These are phyloP conservation scores for Leptarthrus brevirostris DNA, from an alignment of 2,888 invertebrate species.

Conservation along the genomic window DNA sequence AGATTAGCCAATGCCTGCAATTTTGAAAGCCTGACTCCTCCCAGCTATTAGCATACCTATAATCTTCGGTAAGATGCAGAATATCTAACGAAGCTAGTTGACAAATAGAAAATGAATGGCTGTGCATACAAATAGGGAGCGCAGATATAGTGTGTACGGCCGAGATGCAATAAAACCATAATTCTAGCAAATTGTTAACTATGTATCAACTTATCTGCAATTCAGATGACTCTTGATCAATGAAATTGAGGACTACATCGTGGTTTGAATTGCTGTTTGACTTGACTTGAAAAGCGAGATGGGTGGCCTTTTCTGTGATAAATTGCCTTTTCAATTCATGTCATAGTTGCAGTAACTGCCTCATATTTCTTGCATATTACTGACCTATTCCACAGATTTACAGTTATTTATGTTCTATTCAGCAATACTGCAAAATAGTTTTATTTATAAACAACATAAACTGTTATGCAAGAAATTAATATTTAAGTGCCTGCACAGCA, in stretches of 20 bases:
- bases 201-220: not conserved
- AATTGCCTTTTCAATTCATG: no score
- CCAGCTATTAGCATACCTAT: conserved; percentile 32
- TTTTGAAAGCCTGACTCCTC: conserved; percentile 27
- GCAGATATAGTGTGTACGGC: not conserved
- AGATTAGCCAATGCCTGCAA: conserved; percentile 29
- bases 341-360: no score
- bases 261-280: not conserved
- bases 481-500: no score
- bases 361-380: no score
- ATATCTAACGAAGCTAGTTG: conserved; percentile 16
- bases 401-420: no score
- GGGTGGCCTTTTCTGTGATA: not conserved
- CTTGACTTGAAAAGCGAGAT: not conserved
- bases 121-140: not conserved
- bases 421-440: no score
- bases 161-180: no score
- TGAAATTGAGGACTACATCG: not conserved
- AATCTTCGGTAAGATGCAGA: not conserved
- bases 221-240: not conserved
- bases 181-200: not conserved
- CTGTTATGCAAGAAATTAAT: no score
- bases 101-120: conserved; percentile 26
- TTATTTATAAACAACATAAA: no score
- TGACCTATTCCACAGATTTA: no score